Evolutionary conservation across 1,140 invertebrate species (phyloP), one percentile per base, ranked within the genome.

Genomic region (Rhopalosiphum maidis): DNA sequence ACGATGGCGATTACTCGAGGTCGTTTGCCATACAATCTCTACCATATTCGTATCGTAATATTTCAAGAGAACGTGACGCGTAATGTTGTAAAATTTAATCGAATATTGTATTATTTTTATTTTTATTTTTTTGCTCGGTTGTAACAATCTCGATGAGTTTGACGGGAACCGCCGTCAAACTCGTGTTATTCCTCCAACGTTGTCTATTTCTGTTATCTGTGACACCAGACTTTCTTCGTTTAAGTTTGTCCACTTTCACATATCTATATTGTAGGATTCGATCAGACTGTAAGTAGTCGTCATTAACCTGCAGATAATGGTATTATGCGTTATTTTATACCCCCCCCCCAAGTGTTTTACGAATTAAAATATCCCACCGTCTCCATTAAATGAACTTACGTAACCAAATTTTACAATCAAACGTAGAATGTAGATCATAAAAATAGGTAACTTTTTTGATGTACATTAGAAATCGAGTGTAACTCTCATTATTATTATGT

Each of bases 31-130:
- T n/a, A 77, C n/a, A 77, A 77, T 77, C 60, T 77, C n/a, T 77
- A 77, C 30, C n/a, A 77, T 68, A 68, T 77, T 77, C n/a, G 60
- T 77, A 77, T 77, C 60, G 60, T n/a, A 77, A 77, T 77, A 77
- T 77, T 77, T 77, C 60, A n/a, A 77, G 60, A 77, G 60, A 77
- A 77, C 60, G 60, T 68, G 30, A 68, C 60, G 60, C 11, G 60
- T 68, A 68, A 68, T 9, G 60, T 77, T n/a, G 60, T 77, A 77
- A 77, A 77, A n/a, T 77, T n/a, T n/a, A n/a, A 68, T 68, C 30
- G 60, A 68, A 68, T 77, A 77, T 35, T 15, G 30, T 77, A n/a
- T n/a, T 77, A n/a, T n/a, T 77, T 68, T 68, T 68, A 68, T 68
- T 68, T n/a, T n/a, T 68, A n/a, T 68, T 68, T 68, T n/a, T 68